Base-by-base conservation (phyloP, 2,797 vertebrate genomes). In the Lycodopsis pacificus region DNA sequence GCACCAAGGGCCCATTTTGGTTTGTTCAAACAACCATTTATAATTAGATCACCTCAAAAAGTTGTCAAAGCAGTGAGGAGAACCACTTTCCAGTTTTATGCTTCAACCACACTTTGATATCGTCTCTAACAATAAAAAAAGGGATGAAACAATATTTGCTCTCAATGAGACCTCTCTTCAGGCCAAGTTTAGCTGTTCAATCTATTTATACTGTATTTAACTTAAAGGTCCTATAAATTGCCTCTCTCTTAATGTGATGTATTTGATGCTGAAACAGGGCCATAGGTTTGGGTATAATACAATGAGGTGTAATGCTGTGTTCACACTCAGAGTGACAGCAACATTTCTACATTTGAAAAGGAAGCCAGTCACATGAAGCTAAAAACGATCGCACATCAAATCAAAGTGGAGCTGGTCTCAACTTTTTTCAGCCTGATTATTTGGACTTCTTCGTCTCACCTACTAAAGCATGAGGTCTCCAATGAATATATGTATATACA, bases 11-110 rank as follows among this genome's bases (percentile, higher is more conserved):
- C 40, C 65, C 22, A 20, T 69, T 68, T 25, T n/a, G 49, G 54
- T 68, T 49, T 32, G 34, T 57, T 69, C 17, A 42, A 48, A 63
- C 73, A 44, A 67, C 4, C 15, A 68, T 63, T 11, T 19, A 20
- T 54, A 48, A 75, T 66, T 17, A 71, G 46, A 61, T 66, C 73
- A 46, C 38, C 54, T 80, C 38, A 71, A 22, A 34, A 65, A n/a
- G n/a, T 59, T 74, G 34, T 63, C 51, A 65, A 40, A 64, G 49
- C 59, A 42, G 32, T 34, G 57, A 63, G 38, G 15, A 65, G 46
- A 3, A 69, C 10, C 40, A 40, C 20, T 32, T 74, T 42, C 44
- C 25, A 68, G 49, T 32, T 5, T 5, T 32, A 5, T 32, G 30
- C 30, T 32, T 32, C 30, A 32, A 32, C 57, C 12, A 7, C 44